Evolutionary conservation across 2,888 invertebrate species (phyloP), one percentile per base, ranked within the genome.

Genomic region (Diploptera punctata): DNA sequence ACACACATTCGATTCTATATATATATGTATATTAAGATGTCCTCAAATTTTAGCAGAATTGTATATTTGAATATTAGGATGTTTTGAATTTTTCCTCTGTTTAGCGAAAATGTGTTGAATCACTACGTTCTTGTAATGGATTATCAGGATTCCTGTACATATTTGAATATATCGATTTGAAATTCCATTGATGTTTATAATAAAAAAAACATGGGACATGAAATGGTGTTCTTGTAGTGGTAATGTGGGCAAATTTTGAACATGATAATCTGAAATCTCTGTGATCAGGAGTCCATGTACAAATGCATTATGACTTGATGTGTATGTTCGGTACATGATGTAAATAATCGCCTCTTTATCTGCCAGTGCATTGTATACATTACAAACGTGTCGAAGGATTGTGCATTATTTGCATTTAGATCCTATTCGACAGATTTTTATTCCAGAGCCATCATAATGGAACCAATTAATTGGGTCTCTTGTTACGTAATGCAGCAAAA

Each of bases 341-440:
- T n/a, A n/a, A 19, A 52, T 52, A 52, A 52, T 52, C 52, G 4
- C n/a, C 10, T 19, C 52, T 52, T 52, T 52, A 52, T 52, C 52
- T 21, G 4, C 47, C n/a, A n/a, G 47, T 47, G 21, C 21, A 52
- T 52, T 52, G 18, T 52, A 21, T 52, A 19, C 52, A 19, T 52
- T 52, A 21, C 21, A 52, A 52, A 52, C 19, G 18, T 52, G 52
- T 52, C 18, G 52, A 52, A 52, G 21, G 52, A 5, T 3, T 19
- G 21, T 18, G 18, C 7, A 10, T 33, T 33, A 10, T 10, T 19
- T 18, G 19, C 21, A 18, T 52, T 13, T 16, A 3, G 18, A 21
- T 52, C 7, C 3, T 52, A 21, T 52, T 52, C 21, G 10, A 7
- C 7, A 5, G 33, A 33, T 7, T 33, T 33, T 10, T 33, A 33